These are phyloP conservation scores for Pao palembangensis DNA, from an alignment of 2,113 vertebrate genomes.

Conservation along the genomic window DNA sequence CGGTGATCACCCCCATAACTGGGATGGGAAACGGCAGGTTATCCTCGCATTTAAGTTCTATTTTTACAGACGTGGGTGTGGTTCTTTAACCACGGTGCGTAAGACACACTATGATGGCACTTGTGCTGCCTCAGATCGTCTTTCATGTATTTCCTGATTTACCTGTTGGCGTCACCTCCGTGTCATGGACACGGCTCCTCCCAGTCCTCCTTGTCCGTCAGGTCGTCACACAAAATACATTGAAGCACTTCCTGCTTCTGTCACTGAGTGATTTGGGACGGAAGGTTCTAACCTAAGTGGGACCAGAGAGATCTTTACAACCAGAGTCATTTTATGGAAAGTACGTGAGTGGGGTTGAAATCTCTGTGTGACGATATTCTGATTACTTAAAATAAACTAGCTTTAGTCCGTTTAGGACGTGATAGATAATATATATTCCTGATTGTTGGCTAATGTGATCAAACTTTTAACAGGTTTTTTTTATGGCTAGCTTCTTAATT, in stretches of 20 bases:
- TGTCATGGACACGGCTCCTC: slow-evolving; percentile 29
- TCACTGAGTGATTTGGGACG: background rate
- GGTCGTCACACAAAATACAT: background rate
- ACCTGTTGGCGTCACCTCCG: slow-evolving; percentile 26
- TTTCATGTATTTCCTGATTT: slow-evolving; percentile 33
- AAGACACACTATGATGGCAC: no score
- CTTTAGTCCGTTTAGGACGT: no score
- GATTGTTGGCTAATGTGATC: no score
- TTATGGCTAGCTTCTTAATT: no score
- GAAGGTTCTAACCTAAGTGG: background rate
- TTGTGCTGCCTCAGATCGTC: background rate
- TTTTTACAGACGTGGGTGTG: no score
- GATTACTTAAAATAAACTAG: no score
- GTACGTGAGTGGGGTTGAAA: slow-evolving; percentile 31
- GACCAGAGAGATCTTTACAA: background rate
- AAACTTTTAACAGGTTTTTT: no score
- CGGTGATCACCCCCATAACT: no score
- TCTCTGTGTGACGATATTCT: background rate
- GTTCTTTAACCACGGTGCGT: no score
- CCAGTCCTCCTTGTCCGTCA: slow-evolving; percentile 26
- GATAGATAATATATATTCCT: no score
- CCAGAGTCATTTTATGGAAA: background rate
- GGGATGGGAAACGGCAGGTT: no score
- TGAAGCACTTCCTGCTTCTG: slow-evolving; percentile 1
- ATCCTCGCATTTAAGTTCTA: no score